Evolutionary conservation across 1,140 invertebrate species (phyloP), one percentile per base, ranked within the genome.

Genomic region (Choristoneura fumiferana): DNA sequence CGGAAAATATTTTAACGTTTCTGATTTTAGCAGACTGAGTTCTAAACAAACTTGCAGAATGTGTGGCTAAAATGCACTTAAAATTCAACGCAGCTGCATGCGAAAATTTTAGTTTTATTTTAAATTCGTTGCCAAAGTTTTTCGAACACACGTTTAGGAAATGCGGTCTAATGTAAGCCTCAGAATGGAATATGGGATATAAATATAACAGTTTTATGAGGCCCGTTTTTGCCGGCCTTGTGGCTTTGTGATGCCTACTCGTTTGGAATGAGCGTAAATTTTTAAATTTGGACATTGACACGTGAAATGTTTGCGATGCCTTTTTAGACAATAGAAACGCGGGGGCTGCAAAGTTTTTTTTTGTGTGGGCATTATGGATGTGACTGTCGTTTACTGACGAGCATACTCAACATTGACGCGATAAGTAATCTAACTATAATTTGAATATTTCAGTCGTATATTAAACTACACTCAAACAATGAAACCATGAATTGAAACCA

Each of bases 11-110:
- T 67, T 68, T 65, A 62, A 58, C 64, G 68, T 62, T 39, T 12
- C 34, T 45, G 57, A 62, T 70, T 76, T 76, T 73, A 69, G 57
- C 65, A 53, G 58, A 60, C 18, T 53, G 54, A 54, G 57, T 72
- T 71, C 69, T 67, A 72, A 74, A 76, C 76, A 74, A 78, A 78
- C 64, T 78, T 75, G 55, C 40, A 58, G 67, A 62, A 73, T 61
- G 65, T 71, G 67, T 58, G 67, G 71, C 58, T 52, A 40, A 57
- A 68, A 64, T 69, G 63, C 53, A 57, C 65, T 73, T 69, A 60
- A 73, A 73, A 73, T 76, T 68, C 67, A 62, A 57, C 55, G 40
- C 67, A 71, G 62, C 62, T 66, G 67, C 33, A 34, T 49, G 58
- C 43, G 64, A 56, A 67, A 67, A 74, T 71, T 74, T 65, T 67